Evolutionary conservation across 2,888 invertebrate species (phyloP), one percentile per base, ranked within the genome.

Genomic region (Pachycephus smyrnensis): DNA sequence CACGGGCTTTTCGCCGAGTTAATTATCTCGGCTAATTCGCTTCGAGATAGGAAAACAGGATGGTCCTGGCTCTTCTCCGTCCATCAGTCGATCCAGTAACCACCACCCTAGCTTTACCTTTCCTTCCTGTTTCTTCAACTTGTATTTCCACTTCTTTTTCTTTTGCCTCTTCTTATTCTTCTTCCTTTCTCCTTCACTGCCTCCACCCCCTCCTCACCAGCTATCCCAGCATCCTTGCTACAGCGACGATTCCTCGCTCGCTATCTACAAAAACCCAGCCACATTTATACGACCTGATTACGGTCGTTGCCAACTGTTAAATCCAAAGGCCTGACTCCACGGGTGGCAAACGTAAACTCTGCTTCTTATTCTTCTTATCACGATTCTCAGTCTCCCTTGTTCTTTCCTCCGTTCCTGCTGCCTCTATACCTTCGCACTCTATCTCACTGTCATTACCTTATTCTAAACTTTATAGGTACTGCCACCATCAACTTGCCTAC

Each of bases 211-310:
- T 30, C 30, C 69, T 69, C 12, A 12, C 69, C 69, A 30, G 31
- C 69, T 30, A 15, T 30, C 12, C 15, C 12, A 11, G 9, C 69
- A 12, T 32, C 30, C 69, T 11, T 15, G 69, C 69, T 32, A 12
- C 32, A 31, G 31, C 69, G 32, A 30, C 69, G 69, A 32, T 30
- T 31, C 32, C 31, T 31, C 12, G 30, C 81, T 75, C 78, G 76
- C 86, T 84, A 84, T 86, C 85, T 84, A 79, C 84, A 85, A 84
- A 86, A 86, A 87, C 83, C 84, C 84, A 82, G 82, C 81, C 82
- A 87, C 87, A 87, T 89, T 89, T 87, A 83, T 88, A 86, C 83
- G 85, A 87, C 82, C 85, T 83, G 86, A 88, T 89, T 89, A 87
- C 85, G 80, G 80, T 80, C 79, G 83, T 80, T 82, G 82, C 85